Percentiles rank a stretch among this genome's conserved stretches.
phyloP scores from a whole-genome alignment of 2,888 invertebrate species.

The Nematopogon swammerdamellus region DNA sequence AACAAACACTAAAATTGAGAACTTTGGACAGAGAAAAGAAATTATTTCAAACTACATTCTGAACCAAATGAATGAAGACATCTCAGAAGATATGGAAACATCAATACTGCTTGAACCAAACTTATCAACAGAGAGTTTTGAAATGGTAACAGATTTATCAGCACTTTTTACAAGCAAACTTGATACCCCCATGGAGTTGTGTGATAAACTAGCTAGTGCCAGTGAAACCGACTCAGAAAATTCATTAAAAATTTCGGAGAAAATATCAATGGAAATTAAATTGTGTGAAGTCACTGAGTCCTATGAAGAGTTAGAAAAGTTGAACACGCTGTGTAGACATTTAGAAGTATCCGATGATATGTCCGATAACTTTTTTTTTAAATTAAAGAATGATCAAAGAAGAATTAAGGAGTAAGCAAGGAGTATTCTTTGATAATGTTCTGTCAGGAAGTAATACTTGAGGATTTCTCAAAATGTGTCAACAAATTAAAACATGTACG shows the following conservation, averaged over 20 bases:
- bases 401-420: slow-evolving; percentile 12
- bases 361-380: slow-evolving; percentile 35
- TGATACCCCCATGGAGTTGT: too few relatives aligned
- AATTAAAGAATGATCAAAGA: slow-evolving; percentile 17
- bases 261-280: slow-evolving; percentile 35
- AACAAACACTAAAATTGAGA: too few relatives aligned
- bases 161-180: too few relatives aligned
- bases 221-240: slow-evolving; percentile 34
- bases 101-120: too few relatives aligned
- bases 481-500: too few relatives aligned
- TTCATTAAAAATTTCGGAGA: slow-evolving; percentile 32
- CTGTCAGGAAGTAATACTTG: slow-evolving; percentile 34
- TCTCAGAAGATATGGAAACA: too few relatives aligned
- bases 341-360: slow-evolving; percentile 49
- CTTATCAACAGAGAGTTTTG: too few relatives aligned
- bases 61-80: too few relatives aligned
- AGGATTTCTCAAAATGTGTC: too few relatives aligned
- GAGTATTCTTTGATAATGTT: slow-evolving; percentile 45
- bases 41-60: too few relatives aligned
- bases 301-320: slow-evolving; percentile 31
- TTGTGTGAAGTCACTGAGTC: slow-evolving; percentile 36
- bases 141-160: too few relatives aligned
- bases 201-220: slow-evolving; percentile 39
- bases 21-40: too few relatives aligned
- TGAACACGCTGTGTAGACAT: slow-evolving; percentile 43